A percentile compares a stretch with the other conserved stretches of the same genome.
Evolutionary conservation across 2,797 vertebrate genomes (phyloP).

Genomic region (Galagoides demidoff): DNA sequence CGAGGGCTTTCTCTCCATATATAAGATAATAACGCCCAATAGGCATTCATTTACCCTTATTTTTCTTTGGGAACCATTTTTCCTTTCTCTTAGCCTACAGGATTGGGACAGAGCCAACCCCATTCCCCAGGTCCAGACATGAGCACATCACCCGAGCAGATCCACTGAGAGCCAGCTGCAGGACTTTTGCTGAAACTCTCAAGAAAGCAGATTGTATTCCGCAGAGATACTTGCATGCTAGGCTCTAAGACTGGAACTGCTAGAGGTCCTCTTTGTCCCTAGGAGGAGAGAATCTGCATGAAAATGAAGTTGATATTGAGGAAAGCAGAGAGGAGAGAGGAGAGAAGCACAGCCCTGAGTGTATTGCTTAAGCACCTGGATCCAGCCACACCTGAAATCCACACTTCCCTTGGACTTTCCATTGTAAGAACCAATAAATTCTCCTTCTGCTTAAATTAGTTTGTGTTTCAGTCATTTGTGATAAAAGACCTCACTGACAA

Average conservation of each 20-base stretch:
- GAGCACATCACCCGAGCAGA: neutral
- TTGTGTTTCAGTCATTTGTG: neutral
- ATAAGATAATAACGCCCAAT: neutral
- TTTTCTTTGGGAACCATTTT: neutral
- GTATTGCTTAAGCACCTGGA: neutral
- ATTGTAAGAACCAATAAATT: neutral
- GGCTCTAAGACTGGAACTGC: neutral
- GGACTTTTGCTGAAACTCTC: neutral
- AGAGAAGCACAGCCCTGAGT: neutral
- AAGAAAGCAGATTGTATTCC: neutral
- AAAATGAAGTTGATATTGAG: neutral
- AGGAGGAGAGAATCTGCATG: neutral
- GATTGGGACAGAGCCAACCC: neutral
- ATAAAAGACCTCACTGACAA: neutral
- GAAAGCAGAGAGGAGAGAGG: neutral
- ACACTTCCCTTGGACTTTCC: neutral
- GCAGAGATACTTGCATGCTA: neutral
- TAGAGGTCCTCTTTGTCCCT: neutral
- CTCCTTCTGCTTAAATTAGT: neutral
- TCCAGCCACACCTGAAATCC: conserved; percentile 5
- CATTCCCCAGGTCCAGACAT: neutral
- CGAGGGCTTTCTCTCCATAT: neutral
- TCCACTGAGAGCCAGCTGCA: neutral
- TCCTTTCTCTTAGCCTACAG: neutral
- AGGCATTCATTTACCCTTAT: neutral